Conservation (phyloP, 2,888 invertebrate species). For the Napeogenes sylphis region DNA sequence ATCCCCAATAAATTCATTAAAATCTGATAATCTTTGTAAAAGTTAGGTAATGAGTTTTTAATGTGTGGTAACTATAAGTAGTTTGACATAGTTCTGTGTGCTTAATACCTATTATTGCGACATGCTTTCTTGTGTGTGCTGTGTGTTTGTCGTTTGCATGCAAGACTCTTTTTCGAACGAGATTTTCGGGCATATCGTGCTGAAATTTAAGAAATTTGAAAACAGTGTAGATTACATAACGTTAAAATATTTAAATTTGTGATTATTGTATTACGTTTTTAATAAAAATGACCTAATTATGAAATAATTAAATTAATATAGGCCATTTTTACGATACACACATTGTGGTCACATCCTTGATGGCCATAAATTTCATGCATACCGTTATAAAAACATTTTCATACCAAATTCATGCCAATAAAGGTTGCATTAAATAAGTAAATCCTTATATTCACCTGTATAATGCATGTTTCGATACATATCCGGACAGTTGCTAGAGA, state of each 20-base stretch:
- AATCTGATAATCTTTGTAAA: background rate
- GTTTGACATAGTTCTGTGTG: constrained; percentile 5
- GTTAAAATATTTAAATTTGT: no score
- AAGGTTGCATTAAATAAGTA: constrained; percentile 3
- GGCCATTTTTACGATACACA: no score
- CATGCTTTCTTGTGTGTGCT: constrained; percentile 61
- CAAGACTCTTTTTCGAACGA: constrained; percentile 73
- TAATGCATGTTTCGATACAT: constrained; percentile 95
- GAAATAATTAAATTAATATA: no score
- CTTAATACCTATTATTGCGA: constrained; percentile 65
- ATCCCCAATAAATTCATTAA: no score
- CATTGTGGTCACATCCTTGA: no score
- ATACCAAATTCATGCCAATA: background rate
- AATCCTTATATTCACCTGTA: constrained; percentile 77
- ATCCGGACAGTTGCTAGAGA: constrained; percentile 84
- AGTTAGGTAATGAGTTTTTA: background rate
- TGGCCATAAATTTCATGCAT: background rate
- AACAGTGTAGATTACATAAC: background rate
- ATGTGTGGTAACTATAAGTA: background rate
- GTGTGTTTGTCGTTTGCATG: constrained; percentile 69
- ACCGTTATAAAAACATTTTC: background rate
- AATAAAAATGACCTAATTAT: no score
- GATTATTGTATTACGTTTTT: no score
- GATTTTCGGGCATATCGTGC: constrained; percentile 66
- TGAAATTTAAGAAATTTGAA: constrained; percentile 45